Conservation (phyloP, 2,888 invertebrate genomes). For the Drosophila mimica region DNA sequence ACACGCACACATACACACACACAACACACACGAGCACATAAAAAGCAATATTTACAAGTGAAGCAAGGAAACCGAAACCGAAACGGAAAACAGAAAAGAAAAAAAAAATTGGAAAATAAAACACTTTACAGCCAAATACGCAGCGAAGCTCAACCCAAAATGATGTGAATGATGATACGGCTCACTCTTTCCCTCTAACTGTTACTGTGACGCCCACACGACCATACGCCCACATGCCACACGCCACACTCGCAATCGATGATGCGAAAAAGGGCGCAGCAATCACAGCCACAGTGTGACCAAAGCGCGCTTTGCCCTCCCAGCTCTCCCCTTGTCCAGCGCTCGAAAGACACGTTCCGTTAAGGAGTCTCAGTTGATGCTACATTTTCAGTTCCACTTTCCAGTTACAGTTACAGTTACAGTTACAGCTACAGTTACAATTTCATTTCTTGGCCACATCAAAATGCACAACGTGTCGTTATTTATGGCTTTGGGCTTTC, state of each 20-base stretch:
- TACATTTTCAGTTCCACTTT: slow-evolving; percentile 16
- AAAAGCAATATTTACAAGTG: slow-evolving; percentile 25
- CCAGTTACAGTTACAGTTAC: slow-evolving; percentile 21
- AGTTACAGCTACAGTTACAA: slow-evolving; percentile 17
- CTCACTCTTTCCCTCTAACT: not conserved
- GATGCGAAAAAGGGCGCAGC: slow-evolving; percentile 74
- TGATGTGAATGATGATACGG: slow-evolving; percentile 50
- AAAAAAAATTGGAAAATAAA: slow-evolving; percentile 59
- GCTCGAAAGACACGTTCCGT: not conserved
- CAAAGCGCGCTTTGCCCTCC: slow-evolving; percentile 4
- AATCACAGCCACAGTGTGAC: slow-evolving; percentile 54
- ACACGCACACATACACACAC: not conserved
- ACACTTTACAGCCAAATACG: slow-evolving; percentile 51
- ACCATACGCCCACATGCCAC: not conserved
- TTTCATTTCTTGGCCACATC: slow-evolving; percentile 52
- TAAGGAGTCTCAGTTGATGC: slow-evolving; percentile 18
- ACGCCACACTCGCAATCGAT: slow-evolving; percentile 51
- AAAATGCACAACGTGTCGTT: slow-evolving; percentile 79
- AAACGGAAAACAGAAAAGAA: slow-evolving; percentile 21
- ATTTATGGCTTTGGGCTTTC: slow-evolving; percentile 64
- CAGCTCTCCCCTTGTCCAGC: not conserved
- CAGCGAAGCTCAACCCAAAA: slow-evolving; percentile 51
- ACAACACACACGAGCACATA: not conserved
- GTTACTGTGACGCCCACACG: not conserved
- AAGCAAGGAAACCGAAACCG: not conserved